Conservation (phyloP, 1,140 invertebrate species). For the Drosophila persimilis region DNA sequence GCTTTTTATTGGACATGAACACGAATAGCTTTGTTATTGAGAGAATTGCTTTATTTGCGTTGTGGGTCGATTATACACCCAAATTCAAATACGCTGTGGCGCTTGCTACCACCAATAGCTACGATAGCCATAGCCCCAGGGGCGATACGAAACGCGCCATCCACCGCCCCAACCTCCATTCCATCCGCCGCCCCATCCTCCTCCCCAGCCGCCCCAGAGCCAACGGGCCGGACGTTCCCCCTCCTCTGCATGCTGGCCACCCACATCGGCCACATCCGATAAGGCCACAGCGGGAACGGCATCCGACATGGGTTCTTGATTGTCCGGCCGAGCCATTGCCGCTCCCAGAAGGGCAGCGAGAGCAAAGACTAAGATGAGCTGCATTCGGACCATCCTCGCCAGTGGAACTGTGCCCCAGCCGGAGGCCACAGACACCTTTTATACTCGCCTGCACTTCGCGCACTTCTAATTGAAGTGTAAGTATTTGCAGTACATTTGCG, state of each 20-base stretch:
- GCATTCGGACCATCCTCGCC: conserved; percentile 15
- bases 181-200: conserved; percentile 18
- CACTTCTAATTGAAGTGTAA: conserved; percentile 37
- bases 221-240: conserved; percentile 39
- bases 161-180: conserved; percentile 11
- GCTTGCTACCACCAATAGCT: conserved; percentile 42
- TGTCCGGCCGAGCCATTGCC: conserved; percentile 9
- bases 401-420: conserved; percentile 13
- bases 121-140: conserved; percentile 40
- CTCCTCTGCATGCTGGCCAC: conserved; percentile 25
- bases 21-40: conserved; percentile 7
- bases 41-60: conserved; percentile 14
- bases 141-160: conserved; percentile 11
- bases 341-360: conserved; percentile 10
- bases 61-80: not conserved
- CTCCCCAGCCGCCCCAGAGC: conserved; percentile 20
- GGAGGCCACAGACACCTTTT: conserved; percentile 20
- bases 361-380: conserved; percentile 10
- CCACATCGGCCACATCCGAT: conserved; percentile 51
- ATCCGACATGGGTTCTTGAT: not conserved
- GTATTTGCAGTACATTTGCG: conserved; percentile 17
- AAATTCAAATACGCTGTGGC: not conserved
- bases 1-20: conserved; percentile 18
- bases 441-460: conserved; percentile 38
- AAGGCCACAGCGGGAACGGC: not conserved